phyloP scores from a whole-genome alignment of 1,140 invertebrate species.

The Cherax destructor region DNA sequence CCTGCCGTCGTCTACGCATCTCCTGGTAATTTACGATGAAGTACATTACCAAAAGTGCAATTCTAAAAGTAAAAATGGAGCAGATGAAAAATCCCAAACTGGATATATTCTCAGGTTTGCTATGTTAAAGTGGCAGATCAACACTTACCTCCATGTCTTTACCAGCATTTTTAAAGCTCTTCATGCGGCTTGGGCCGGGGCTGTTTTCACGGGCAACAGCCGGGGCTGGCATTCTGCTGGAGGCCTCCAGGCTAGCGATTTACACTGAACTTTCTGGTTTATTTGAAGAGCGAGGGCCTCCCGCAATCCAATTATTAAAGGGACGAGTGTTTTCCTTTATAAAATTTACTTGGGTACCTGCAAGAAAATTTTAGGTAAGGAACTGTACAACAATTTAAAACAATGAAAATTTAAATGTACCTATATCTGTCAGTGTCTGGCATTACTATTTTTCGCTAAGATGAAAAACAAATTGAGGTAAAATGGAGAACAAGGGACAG shows the following conservation, averaged over 20 bases:
- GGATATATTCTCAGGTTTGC: neutral
- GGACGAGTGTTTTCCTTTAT: neutral
- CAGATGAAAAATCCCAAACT: too few species aligned
- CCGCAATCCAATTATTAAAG: neutral
- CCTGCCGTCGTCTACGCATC: constrained; percentile 89
- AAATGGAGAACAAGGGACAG: too few species aligned
- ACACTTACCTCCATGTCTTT: constrained; percentile 76
- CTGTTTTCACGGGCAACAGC: constrained; percentile 71
- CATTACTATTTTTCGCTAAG: too few species aligned
- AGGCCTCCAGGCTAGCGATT: constrained; percentile 52
- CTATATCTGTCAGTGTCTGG: too few species aligned
- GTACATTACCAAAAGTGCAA: too few species aligned
- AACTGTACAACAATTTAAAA: too few species aligned
- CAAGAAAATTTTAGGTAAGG: neutral
- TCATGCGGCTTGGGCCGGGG: constrained; percentile 73
- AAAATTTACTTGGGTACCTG: neutral
- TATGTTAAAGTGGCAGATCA: neutral
- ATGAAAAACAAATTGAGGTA: too few species aligned
- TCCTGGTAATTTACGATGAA: constrained; percentile 79
- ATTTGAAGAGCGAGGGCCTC: neutral
- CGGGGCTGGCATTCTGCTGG: constrained; percentile 72
- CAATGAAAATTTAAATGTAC: too few species aligned
- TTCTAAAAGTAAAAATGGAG: constrained; percentile 2
- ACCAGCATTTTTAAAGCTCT: constrained; percentile 76
- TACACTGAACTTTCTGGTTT: neutral